phyloP scores from a whole-genome alignment of 2,113 vertebrate genomes.

The Lepisosteus osseus region DNA sequence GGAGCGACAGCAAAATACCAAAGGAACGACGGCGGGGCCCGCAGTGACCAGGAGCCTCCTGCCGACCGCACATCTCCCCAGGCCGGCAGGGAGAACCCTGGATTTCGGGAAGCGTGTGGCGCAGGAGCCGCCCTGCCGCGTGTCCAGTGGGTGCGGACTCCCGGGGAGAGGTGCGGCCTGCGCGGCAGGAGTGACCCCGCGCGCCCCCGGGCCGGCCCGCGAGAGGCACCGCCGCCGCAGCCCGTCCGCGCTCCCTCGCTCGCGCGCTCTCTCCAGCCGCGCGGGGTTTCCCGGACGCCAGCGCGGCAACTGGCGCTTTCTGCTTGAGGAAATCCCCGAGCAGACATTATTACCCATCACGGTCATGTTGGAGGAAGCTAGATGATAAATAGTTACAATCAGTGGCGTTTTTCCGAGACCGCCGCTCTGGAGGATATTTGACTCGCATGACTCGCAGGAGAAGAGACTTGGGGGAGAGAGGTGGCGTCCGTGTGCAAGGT shows the following conservation, averaged over 20 bases:
- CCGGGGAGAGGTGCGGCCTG: too few relatives aligned
- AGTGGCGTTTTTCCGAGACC: constrained; percentile 58
- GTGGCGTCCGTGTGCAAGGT: constrained; percentile 55
- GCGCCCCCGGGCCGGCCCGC: constrained; percentile 26
- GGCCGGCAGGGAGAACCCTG: constrained; percentile 55
- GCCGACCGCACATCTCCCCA: constrained; percentile 63
- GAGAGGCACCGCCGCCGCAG: constrained; percentile 12
- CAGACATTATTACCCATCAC: constrained; percentile 19
- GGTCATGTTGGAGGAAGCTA: constrained; percentile 48
- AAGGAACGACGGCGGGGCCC: constrained; percentile 84
- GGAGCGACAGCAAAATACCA: constrained; percentile 87
- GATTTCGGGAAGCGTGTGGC: constrained; percentile 70
- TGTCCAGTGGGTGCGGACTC: too few relatives aligned
- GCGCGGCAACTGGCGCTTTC: constrained; percentile 26
- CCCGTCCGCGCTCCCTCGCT: constrained; percentile 12
- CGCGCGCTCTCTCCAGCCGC: constrained; percentile 34
- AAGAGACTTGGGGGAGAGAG: constrained; percentile 20
- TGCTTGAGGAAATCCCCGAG: constrained; percentile 39
- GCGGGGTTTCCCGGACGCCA: constrained; percentile 38
- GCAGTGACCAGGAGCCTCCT: constrained; percentile 77
- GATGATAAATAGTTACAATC: constrained; percentile 67
- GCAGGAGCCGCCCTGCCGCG: constrained; percentile 17
- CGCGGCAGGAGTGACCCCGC: neutral
- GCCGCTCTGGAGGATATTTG: constrained; percentile 62
- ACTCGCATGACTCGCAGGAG: constrained; percentile 24